Evolutionary conservation across 2,797 vertebrate genomes (phyloP).

Genomic region (Urophycis tenuis): DNA sequence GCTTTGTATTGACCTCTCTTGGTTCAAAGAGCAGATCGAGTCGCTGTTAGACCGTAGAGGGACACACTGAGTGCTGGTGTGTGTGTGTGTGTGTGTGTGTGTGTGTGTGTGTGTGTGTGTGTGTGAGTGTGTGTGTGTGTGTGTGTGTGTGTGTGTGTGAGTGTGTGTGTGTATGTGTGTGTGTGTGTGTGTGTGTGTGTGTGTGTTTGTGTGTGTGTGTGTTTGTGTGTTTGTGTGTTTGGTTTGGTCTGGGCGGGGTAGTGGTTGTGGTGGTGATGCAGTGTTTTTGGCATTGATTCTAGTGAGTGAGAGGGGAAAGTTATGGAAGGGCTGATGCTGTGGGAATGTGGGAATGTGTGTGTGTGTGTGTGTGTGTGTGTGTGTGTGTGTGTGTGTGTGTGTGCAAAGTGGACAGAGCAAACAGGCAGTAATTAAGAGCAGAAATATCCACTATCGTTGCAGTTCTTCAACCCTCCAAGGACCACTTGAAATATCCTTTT

Average conservation of each 20-base stretch:
- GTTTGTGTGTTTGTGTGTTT: too few relatives aligned
- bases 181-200: conserved; percentile 16
- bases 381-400: conserved; percentile 24
- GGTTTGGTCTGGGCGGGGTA: too few relatives aligned
- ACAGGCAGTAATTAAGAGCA: conserved; percentile 71
- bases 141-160: conserved; percentile 9
- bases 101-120: conserved; percentile 13
- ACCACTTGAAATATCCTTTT: conserved; percentile 49
- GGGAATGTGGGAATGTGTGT: conserved; percentile 37
- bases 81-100: conserved; percentile 17
- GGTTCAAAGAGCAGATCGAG: too few relatives aligned
- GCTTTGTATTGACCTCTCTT: too few relatives aligned
- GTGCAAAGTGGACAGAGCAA: conserved; percentile 55
- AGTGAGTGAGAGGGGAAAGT: conserved; percentile 9
- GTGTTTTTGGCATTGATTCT: too few relatives aligned
- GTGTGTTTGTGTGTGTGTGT: not conserved
- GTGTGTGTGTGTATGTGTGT: conserved; percentile 17
- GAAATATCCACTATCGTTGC: conserved; percentile 71
- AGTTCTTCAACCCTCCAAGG: conserved; percentile 61
- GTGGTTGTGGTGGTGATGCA: too few relatives aligned
- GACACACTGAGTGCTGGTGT: too few relatives aligned
- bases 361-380: conserved; percentile 31
- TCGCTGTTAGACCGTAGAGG: too few relatives aligned
- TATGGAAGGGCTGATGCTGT: conserved; percentile 33
- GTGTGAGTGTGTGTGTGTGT: conserved; percentile 11